phyloP scores from a whole-genome alignment of 2,113 vertebrate species.

The Mesembrinibis cayennensis region DNA sequence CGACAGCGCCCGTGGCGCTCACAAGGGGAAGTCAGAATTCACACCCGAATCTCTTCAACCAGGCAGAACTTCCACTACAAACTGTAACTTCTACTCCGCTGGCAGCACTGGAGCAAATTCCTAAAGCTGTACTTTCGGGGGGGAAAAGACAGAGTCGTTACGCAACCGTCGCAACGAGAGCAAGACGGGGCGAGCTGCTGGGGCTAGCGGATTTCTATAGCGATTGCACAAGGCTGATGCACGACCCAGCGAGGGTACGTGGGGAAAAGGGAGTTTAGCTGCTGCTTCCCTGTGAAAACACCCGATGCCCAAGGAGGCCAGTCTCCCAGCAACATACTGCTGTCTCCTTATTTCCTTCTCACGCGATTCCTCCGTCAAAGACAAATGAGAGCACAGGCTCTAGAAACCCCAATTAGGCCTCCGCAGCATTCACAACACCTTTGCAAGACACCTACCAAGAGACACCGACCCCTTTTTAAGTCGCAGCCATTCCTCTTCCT shows the following conservation, averaged over 20 bases:
- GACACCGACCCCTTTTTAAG: accelerated
- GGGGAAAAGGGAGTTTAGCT: not conserved
- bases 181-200: not conserved
- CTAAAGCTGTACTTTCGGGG: not conserved
- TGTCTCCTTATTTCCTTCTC: not conserved
- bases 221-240: not conserved
- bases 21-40: not conserved
- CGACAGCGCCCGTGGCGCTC: accelerated
- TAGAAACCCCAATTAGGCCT: not conserved
- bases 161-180: not conserved
- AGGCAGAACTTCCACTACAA: not conserved
- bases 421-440: not conserved
- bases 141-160: not conserved
- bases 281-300: not conserved
- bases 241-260: accelerated
- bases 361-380: not conserved
- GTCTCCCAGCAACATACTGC: constrained; percentile 16
- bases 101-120: not conserved
- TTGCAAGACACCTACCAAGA: not conserved
- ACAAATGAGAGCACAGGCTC: not conserved
- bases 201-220: not conserved
- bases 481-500: not conserved
- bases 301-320: not conserved
- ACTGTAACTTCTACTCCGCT: not conserved
- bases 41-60: not conserved